Conservation (phyloP, 1,140 invertebrate species). For the Bursaphelenchus mucronatus region DNA sequence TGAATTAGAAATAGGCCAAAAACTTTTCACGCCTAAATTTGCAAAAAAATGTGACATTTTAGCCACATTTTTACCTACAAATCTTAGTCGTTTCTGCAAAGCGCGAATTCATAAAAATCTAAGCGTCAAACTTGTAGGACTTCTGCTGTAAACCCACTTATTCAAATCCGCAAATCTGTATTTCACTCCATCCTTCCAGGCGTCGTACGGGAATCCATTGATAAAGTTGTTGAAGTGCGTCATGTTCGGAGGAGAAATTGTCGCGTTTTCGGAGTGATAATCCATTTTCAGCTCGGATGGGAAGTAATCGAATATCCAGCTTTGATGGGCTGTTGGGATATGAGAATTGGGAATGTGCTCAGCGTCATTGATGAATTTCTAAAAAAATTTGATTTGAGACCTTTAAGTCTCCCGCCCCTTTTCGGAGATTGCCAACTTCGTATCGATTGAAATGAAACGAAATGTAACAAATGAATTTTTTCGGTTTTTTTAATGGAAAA, state of each 20-base stretch:
- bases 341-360: conserved; percentile 34
- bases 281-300: conserved; percentile 32
- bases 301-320: conserved; percentile 43
- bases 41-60: too few species aligned
- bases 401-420: too few species aligned
- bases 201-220: conserved; percentile 42
- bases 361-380: conserved; percentile 34
- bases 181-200: conserved; percentile 34
- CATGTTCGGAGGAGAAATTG: conserved; percentile 32
- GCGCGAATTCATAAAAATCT: too few species aligned
- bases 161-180: conserved; percentile 30
- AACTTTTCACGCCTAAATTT: too few species aligned
- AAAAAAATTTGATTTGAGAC: conserved; percentile 27
- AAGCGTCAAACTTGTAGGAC: too few species aligned
- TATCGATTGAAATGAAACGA: too few species aligned
- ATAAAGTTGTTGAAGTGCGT: conserved; percentile 40
- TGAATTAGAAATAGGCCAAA: too few species aligned
- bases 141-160: not conserved
- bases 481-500: too few species aligned
- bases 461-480: too few species aligned
- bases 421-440: too few species aligned
- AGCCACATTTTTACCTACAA: too few species aligned
- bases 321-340: conserved; percentile 29
- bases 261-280: conserved; percentile 20
- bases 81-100: too few species aligned